phyloP scores from a whole-genome alignment of 2,888 invertebrate species.

The Dasypolia templi region DNA sequence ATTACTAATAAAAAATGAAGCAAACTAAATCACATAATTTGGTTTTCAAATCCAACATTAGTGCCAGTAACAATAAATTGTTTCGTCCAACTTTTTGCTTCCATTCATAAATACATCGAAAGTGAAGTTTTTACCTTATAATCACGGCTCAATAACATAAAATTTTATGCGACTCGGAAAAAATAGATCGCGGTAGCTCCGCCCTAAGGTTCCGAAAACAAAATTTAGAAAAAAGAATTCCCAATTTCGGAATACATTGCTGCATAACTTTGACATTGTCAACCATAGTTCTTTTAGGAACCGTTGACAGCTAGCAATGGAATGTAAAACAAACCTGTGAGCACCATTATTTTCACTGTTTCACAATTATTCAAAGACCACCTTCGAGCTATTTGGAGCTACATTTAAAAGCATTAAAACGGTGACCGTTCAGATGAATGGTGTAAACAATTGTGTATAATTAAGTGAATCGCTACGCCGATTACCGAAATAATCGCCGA shows the following conservation, averaged over 20 bases:
- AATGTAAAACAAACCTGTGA: slow-evolving; percentile 25
- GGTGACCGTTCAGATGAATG: slow-evolving; percentile 74
- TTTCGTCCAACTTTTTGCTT: slow-evolving; percentile 49
- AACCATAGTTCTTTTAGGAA: background rate
- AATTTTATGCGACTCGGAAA: slow-evolving; percentile 79
- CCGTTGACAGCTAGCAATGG: slow-evolving; percentile 31
- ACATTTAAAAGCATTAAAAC: slow-evolving; percentile 79
- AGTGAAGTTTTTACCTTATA: slow-evolving; percentile 57
- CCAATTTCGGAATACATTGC: slow-evolving; percentile 47
- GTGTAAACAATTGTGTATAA: slow-evolving; percentile 82
- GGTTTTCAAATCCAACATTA: slow-evolving; percentile 65
- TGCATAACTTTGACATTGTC: background rate
- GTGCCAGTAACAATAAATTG: slow-evolving; percentile 67
- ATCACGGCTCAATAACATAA: slow-evolving; percentile 71
- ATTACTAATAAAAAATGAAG: slow-evolving; percentile 26
- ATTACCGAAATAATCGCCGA: slow-evolving; percentile 81
- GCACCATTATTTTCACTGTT: slow-evolving; percentile 37
- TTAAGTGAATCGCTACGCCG: slow-evolving; percentile 80
- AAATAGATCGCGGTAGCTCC: slow-evolving; percentile 72
- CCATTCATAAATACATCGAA: slow-evolving; percentile 53
- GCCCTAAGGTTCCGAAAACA: slow-evolving; percentile 58
- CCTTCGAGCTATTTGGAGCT: slow-evolving; percentile 75
- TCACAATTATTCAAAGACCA: slow-evolving; percentile 66
- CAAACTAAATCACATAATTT: slow-evolving; percentile 33
- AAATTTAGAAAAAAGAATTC: slow-evolving; percentile 29